phyloP scores from a whole-genome alignment of 2,113 vertebrate species.

The Stictonetta naevosa region DNA sequence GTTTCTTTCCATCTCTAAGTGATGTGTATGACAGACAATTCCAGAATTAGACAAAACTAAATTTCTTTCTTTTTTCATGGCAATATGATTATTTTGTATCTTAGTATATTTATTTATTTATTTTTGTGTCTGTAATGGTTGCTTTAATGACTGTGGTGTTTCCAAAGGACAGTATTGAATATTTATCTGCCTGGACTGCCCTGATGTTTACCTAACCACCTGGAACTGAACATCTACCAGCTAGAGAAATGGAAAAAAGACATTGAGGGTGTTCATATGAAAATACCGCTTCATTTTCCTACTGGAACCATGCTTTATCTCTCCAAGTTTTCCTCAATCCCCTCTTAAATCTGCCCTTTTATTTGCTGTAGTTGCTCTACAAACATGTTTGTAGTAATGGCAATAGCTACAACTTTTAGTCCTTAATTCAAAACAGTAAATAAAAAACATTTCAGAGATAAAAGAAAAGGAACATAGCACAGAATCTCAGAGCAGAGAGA shows the following conservation, averaged over 20 bases:
- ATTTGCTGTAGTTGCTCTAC: neutral
- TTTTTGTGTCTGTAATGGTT: neutral
- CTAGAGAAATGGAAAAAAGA: neutral
- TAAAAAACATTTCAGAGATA: neutral
- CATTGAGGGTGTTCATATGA: neutral
- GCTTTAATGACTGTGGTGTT: neutral
- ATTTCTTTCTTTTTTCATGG: neutral
- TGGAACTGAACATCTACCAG: neutral
- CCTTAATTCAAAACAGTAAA: neutral
- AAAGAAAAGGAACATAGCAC: too few species aligned
- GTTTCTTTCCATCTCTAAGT: slow-evolving; percentile 29
- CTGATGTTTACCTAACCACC: neutral
- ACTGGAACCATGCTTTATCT: neutral
- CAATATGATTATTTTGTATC: neutral
- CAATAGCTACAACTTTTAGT: neutral
- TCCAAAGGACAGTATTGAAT: neutral
- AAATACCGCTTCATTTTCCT: neutral
- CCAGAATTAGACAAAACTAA: neutral
- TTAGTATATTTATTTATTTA: neutral
- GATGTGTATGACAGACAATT: neutral
- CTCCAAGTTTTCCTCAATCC: neutral
- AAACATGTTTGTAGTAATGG: neutral
- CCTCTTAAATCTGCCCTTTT: neutral
- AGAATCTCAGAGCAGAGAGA: neutral
- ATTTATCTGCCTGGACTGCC: neutral